Percentiles rank a stretch among this genome's conserved stretches.
Conservation (phyloP, 2,888 invertebrate species). For the Tolmerus cingulatus region DNA sequence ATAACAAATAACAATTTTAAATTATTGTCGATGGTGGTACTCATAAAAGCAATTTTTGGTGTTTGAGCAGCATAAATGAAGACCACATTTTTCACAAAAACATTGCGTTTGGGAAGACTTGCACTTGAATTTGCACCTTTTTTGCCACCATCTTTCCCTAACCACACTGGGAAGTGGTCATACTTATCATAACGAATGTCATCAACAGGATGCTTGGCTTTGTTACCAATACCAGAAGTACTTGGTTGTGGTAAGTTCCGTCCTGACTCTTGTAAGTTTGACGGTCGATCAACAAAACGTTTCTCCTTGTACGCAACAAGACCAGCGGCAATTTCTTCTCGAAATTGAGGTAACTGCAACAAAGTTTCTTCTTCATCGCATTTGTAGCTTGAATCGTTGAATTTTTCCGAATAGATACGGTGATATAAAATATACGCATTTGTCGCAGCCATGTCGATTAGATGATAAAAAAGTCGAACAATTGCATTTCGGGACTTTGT, state of each 20-base stretch:
- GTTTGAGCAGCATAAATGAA: too few relatives aligned
- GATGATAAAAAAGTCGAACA: slow-evolving; percentile 49
- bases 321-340: background rate
- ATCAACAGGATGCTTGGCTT: background rate
- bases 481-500: slow-evolving; percentile 51
- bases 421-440: slow-evolving; percentile 51
- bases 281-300: background rate
- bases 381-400: slow-evolving; percentile 17
- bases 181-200: background rate
- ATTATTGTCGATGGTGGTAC: too few relatives aligned
- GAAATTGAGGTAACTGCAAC: background rate
- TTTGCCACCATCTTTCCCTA: too few relatives aligned
- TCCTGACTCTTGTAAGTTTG: background rate
- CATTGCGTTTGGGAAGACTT: too few relatives aligned
- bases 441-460: slow-evolving; percentile 50
- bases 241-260: background rate
- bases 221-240: background rate
- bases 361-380: background rate
- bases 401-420: slow-evolving; percentile 24
- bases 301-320: background rate
- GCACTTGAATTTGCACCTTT: too few relatives aligned
- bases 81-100: too few relatives aligned
- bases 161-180: background rate
- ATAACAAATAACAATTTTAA: too few relatives aligned
- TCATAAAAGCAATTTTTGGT: too few relatives aligned